Evolutionary conservation across 2,113 vertebrate species (phyloP), one percentile per base, ranked within the genome.

Genomic region (Noctilio leporinus): DNA sequence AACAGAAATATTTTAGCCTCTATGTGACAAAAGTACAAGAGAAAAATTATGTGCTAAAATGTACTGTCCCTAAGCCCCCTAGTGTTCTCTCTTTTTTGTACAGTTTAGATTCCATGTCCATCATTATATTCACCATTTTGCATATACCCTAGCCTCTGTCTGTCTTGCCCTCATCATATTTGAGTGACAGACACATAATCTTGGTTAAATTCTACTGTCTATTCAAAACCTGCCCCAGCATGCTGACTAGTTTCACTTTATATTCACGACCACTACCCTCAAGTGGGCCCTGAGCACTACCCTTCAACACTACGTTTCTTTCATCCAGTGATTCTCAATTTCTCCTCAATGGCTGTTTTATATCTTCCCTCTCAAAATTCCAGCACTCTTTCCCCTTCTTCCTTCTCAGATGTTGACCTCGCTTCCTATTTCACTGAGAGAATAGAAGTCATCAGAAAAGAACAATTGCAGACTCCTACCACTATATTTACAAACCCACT

Each of bases 151-250:
- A 84, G 49, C 51, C 28, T 75, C 5, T 49, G 19, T 28, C 30
- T 92, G 57, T 86, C 20, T 45, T 43, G n/a, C 10, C 49, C 22
- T 73, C 40, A 75, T 86, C 55, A 33, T 43, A 65, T 35, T 33
- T 87, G 59, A 76, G 17, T 69, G 59, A 64, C 5, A 69, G 43
- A 69, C 5, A 75, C 49, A 7, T 62, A 95, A 55, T 80, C 14
- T 10, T 75, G 40, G 24, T 86, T 89, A 84, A 70, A 94, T 89
- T 49, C 22, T 82, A 55, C 43, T 81, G 5, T 94, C 47, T 94
- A 16, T 95, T 96, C n/a, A 51, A 91, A 81, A 81, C 30, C 65
- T 78, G 69, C 26, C 30, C 24, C n/a, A 96, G 65, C 12, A 84
- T 86, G 51, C 38, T 64, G n/a, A 91, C 67, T n/a, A 53, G 26